Percentiles rank a stretch among this genome's conserved stretches.
These are phyloP conservation scores for Hylaeus anthracinus DNA, from an alignment of 1,140 invertebrate genomes.

Conservation along the genomic window DNA sequence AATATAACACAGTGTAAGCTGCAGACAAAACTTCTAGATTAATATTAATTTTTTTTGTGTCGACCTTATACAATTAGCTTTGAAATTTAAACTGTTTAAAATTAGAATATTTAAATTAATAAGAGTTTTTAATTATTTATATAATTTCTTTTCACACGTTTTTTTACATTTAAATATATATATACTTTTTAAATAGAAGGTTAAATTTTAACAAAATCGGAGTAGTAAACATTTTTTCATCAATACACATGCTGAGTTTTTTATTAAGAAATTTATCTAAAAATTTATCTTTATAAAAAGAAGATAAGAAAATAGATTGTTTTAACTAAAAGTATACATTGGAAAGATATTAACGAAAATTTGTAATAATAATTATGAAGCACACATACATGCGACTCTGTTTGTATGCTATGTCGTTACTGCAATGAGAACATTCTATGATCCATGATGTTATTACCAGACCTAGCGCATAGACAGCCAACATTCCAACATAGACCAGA, in stretches of 20 bases:
- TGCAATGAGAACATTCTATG: constrained; percentile 87
- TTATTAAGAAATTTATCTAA: constrained; percentile 26
- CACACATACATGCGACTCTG: constrained; percentile 89
- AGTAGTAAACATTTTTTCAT: not conserved
- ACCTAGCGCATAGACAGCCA: constrained; percentile 86
- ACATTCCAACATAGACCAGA: constrained; percentile 88
- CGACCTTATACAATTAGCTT: not conserved
- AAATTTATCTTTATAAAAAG: too few species aligned
- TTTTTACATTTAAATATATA: not conserved
- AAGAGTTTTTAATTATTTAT: not conserved
- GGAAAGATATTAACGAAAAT: not conserved
- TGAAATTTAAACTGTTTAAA: not conserved
- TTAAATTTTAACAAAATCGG: not conserved
- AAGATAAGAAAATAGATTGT: not conserved
- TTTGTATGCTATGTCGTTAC: constrained; percentile 85
- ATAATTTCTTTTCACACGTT: too few species aligned
- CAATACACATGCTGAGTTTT: not conserved
- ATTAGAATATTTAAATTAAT: not conserved
- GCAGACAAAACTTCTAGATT: constrained; percentile 71
- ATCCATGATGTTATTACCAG: constrained; percentile 90
- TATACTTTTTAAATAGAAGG: not conserved
- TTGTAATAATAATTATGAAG: not conserved
- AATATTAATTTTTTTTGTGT: constrained; percentile 16
- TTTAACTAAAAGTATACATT: not conserved
- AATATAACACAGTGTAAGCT: constrained; percentile 93